Evolutionary conservation across 2,113 vertebrate genomes (phyloP).

Genomic region (Lathamus discolor): DNA sequence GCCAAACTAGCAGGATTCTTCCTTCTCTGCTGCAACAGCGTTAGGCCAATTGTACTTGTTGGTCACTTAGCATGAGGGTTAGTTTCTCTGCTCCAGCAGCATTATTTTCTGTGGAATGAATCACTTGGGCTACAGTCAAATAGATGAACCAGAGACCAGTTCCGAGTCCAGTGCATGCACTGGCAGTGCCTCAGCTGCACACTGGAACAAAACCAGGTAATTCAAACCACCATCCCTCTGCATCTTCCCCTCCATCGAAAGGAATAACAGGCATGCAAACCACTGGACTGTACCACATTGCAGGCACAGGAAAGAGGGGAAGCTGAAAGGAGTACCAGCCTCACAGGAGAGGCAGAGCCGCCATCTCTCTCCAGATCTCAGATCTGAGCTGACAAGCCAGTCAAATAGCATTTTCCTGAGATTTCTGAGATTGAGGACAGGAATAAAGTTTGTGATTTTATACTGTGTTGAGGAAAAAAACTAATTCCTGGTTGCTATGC

Average conservation of each 20-base stretch:
- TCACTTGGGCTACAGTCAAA: not conserved
- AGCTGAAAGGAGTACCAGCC: not conserved
- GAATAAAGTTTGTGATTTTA: not conserved
- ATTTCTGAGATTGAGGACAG: not conserved
- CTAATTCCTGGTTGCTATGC: not conserved
- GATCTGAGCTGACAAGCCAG: not conserved
- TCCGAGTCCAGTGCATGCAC: not conserved
- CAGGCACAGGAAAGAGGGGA: not conserved
- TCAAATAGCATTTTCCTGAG: not conserved
- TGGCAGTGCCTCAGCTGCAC: not conserved
- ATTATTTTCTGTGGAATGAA: not conserved
- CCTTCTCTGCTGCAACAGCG: not conserved
- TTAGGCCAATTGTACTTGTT: not conserved
- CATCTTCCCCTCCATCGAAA: accelerated
- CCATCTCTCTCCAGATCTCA: not conserved
- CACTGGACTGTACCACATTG: accelerated
- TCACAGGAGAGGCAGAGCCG: not conserved
- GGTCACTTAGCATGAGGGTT: not conserved
- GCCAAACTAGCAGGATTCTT: not conserved
- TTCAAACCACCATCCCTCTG: not conserved
- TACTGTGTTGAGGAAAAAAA: not conserved
- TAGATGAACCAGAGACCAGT: not conserved
- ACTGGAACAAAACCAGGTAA: not conserved
- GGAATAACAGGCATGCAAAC: not conserved
- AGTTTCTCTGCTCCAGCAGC: not conserved